Conservation (phyloP, 2,113 vertebrate species). For the Trematomus loennbergii region DNA sequence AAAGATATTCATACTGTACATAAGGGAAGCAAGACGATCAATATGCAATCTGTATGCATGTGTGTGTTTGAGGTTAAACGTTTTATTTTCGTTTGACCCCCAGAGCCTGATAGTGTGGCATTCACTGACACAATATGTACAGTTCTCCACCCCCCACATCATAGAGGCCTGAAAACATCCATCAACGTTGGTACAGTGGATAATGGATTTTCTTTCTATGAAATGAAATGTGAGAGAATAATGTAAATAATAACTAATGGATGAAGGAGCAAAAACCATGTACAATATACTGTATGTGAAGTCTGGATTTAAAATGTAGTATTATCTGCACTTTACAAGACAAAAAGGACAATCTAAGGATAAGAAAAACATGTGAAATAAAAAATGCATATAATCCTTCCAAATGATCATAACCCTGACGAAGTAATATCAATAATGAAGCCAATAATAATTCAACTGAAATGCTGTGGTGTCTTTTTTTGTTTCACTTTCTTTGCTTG, state of each 20-base stretch:
- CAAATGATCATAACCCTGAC: constrained; percentile 80
- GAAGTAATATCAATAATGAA: constrained; percentile 82
- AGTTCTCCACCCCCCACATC: constrained; percentile 51
- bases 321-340: constrained; percentile 85
- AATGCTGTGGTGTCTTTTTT: constrained; percentile 69
- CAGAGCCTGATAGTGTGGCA: constrained; percentile 64
- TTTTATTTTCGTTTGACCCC: constrained; percentile 44
- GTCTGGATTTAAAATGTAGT: constrained; percentile 76
- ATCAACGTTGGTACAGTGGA: constrained; percentile 69
- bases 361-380: constrained; percentile 60
- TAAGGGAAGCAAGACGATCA: constrained; percentile 54
- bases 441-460: constrained; percentile 78
- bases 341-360: constrained; percentile 83
- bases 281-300: constrained; percentile 77
- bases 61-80: constrained; percentile 58
- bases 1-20: constrained; percentile 27
- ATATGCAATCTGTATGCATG: constrained; percentile 78
- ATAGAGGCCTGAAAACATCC: constrained; percentile 75
- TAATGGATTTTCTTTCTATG: constrained; percentile 80
- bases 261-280: constrained; percentile 62
- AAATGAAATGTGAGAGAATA: constrained; percentile 78
- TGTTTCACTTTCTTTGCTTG: constrained; percentile 22
- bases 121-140: constrained; percentile 68
- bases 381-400: constrained; percentile 77
- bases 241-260: constrained; percentile 74